Evolutionary conservation across 2,113 vertebrate genomes (phyloP).

Genomic region (Thinocorus orbignyianus): DNA sequence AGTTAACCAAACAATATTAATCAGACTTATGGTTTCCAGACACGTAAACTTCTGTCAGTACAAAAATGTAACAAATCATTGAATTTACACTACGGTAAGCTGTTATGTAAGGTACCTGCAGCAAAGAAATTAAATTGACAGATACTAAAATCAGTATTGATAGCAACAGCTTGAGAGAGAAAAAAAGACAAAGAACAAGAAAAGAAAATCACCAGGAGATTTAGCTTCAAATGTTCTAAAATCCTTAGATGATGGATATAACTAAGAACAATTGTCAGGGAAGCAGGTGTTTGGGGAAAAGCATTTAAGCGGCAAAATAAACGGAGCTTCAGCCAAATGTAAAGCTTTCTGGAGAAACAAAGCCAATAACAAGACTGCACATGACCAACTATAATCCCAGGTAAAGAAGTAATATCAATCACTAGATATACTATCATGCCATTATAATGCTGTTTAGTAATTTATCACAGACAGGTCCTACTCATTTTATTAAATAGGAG

Average conservation of each 20-base stretch:
- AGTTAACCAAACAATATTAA: not conserved
- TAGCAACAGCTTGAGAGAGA: not conserved
- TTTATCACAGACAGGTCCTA: not conserved
- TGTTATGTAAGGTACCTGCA: not conserved
- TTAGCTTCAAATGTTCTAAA: not conserved
- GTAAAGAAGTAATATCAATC: not conserved
- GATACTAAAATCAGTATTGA: not conserved
- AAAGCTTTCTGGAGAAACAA: not conserved
- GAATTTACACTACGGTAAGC: not conserved
- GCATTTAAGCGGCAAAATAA: slow-evolving; percentile 9
- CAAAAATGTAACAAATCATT: not conserved
- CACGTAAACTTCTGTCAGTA: not conserved
- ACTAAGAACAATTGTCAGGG: not conserved
- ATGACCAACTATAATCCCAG: not conserved
- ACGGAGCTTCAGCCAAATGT: not conserved
- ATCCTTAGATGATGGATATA: not conserved
- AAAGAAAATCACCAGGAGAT: not conserved
- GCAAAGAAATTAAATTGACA: not conserved
- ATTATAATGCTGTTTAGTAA: not conserved
- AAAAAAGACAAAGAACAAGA: not conserved
- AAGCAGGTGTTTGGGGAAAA: not conserved
- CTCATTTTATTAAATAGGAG: not conserved
- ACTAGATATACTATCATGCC: not conserved
- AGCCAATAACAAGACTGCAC: not conserved
- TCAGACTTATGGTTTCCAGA: not conserved